Base-by-base conservation (phyloP, 2,113 vertebrate genomes). In the Riparia riparia region DNA sequence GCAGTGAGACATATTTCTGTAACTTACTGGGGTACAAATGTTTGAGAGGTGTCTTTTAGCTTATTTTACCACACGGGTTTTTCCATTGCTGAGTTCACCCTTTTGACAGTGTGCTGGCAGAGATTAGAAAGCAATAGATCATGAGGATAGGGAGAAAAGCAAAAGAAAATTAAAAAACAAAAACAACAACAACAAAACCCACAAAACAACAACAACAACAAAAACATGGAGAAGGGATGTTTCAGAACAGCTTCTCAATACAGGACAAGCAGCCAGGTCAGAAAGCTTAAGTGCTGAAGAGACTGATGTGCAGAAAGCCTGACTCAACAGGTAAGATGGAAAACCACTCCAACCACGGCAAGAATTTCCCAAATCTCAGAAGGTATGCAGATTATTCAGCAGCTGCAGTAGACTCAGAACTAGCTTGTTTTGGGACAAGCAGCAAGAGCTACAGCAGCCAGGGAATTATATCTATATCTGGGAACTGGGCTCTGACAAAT, bases 61-160 rank as follows among this genome's bases (percentile, higher is more conserved):
- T 81, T 74, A 26, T 81, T 91, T 89, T 78, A 72, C 42, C 7
- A 21, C 2, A 3, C 7, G 44, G 24, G 3, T 51, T 76, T 73
- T 90, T 53, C 26, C 25, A 49, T 26, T 31, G 41, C n/a, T 60
- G 6, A 58, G 13, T 51, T 74, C 41, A 50, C 4, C 5, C 28
- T 14, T 69, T 81, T 50, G 56, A 68, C 13, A 58, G 15, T 17
- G 4, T 71, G 65, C 32, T 85, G 45, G 45, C 37, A 96, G 49
- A 79, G 82, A 53, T 61, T 32, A 72, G 57, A 56, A 73, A 71
- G 10, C 53, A 60, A 79, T 44, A 31, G 70, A 76, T 73, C 70
- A n/a, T 2, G 12, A 66, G 17, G 14, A 9, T n/a, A 31, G 1
- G 5, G 6, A 4, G 2, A 9, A 10, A 4, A 6, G 7, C 9